Percentiles rank a stretch among this genome's conserved stretches.
These are phyloP conservation scores for Pseudomyrmex concolor DNA, from an alignment of 1,140 invertebrate species.

Conservation along the genomic window DNA sequence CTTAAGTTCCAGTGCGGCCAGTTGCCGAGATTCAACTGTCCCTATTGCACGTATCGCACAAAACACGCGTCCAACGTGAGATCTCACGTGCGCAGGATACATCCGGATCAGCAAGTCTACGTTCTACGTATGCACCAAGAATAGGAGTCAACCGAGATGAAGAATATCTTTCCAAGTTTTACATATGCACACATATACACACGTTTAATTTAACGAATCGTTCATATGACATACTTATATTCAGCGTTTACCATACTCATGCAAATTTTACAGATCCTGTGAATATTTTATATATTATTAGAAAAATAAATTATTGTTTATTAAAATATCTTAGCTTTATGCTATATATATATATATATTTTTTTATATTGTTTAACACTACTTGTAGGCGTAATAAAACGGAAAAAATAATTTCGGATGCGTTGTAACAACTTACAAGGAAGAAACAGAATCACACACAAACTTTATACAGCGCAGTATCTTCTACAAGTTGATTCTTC, in stretches of 20 bases:
- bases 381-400: too few relatives aligned
- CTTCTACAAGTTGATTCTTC: too few relatives aligned
- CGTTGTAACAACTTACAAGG: too few relatives aligned
- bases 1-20: constrained; percentile 85
- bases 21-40: constrained; percentile 85
- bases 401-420: too few relatives aligned
- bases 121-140: constrained; percentile 54
- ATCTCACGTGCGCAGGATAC: constrained; percentile 76
- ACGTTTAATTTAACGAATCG: neutral
- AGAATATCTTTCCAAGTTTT: neutral
- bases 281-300: constrained; percentile 1
- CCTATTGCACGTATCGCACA: constrained; percentile 81
- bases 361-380: too few relatives aligned
- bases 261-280: neutral
- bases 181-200: neutral
- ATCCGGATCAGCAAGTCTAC: constrained; percentile 60
- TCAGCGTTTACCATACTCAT: too few relatives aligned
- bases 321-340: constrained; percentile 1
- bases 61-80: constrained; percentile 82
- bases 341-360: neutral
- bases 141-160: constrained; percentile 12
- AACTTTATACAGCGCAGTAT: too few relatives aligned
- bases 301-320: constrained; percentile 8
- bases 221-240: too few relatives aligned
- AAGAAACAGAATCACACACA: too few relatives aligned